Evolutionary conservation across 2,797 vertebrate genomes (phyloP), one percentile per base, ranked within the genome.

Genomic region (Coranthus polyacanthus): DNA sequence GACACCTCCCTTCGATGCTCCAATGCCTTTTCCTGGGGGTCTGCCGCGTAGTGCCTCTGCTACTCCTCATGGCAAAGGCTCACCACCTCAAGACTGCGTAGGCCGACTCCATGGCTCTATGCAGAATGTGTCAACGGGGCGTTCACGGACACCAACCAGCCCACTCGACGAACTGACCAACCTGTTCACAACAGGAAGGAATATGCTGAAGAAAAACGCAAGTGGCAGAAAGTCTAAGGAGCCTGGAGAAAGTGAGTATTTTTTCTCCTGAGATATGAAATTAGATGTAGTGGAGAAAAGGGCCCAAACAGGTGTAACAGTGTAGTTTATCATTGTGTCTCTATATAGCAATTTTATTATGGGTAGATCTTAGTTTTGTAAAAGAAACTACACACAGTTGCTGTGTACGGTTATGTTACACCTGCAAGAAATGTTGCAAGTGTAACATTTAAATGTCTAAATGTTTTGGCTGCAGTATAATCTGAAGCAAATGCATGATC

Each of bases 161-260:
- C 98, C 98, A 0, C 78, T 99, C 79, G 98, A 99, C 20, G 98
- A 99, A 43, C 93, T 99, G 26, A 98, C 97, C 79, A 98, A 96
- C 93, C 94, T 99, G 81, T 99, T 99, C 81, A 99, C 96, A 81
- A 98, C 97, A n/a, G 98, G 98, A 60, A 94, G 97, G 70, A 98
- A 97, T 81, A 96, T 98, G 91, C 88, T 99, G 88, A 96, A 98
- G 90, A 99, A 97, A 81, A 98, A 97, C 11, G 89, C 96, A 82
- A 97, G 97, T 36, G 95, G 98, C 78, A 95, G 96, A 81, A 96
- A 96, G 84, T 97, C 96, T 38, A 99, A 99, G 85, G 97, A 99
- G 72, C 95, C 96, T 0, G 92, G 95, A 69, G 97, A 99, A 73
- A 96, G 98, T 99, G 89, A 98, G 83, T 84, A 36, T 50, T 59